Percentiles rank a stretch among this genome's conserved stretches.
phyloP scores from a whole-genome alignment of 2,797 vertebrate species.

The Pseudochirops cupreus region DNA sequence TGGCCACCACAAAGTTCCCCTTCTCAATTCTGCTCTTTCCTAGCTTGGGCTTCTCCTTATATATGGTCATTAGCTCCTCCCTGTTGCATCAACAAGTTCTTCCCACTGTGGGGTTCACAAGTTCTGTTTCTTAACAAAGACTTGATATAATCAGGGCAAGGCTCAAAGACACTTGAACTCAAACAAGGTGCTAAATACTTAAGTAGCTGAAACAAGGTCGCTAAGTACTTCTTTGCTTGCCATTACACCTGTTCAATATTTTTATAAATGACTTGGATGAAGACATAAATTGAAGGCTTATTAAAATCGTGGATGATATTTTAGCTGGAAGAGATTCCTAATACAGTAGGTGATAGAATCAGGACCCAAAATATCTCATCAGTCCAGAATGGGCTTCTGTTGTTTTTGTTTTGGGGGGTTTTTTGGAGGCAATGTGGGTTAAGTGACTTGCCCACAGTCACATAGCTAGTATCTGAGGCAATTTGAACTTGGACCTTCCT shows the following conservation, averaged over 20 bases:
- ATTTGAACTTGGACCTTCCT: background rate
- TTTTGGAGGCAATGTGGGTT: background rate
- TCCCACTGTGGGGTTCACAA: no score
- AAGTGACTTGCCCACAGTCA: background rate
- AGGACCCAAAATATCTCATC: background rate
- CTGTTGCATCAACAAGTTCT: no score
- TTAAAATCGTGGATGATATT: background rate
- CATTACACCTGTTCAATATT: background rate
- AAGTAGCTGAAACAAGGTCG: no score
- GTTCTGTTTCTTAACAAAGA: no score
- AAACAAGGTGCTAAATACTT: no score
- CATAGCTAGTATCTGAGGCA: background rate
- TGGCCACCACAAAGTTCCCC: no score
- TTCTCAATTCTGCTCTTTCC: no score
- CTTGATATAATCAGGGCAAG: no score
- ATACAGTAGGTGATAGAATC: background rate
- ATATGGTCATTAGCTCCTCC: no score
- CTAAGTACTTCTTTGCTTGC: no score
- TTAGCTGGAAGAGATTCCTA: background rate
- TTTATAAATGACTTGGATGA: background rate
- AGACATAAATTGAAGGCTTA: background rate
- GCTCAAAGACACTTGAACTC: no score
- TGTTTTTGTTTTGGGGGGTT: background rate
- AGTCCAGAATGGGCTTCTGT: background rate
- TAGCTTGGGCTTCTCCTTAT: no score